These are phyloP conservation scores for Megastigmus dorsalis DNA, from an alignment of 2,888 invertebrate genomes.

Conservation along the genomic window DNA sequence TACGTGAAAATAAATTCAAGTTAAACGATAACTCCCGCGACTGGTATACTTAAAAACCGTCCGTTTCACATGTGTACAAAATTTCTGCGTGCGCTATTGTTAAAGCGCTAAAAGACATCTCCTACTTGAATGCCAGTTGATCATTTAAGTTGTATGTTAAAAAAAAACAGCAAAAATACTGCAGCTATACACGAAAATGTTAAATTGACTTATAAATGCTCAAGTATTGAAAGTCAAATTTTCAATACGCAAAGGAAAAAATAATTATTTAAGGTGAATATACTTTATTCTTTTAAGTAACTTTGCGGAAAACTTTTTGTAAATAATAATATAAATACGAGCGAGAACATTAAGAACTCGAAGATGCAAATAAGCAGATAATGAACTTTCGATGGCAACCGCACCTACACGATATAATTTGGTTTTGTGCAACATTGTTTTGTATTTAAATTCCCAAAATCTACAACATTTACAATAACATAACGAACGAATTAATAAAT, in stretches of 20 bases:
- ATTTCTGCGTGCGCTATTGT: conserved; percentile 33
- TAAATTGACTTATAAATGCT: conserved; percentile 1
- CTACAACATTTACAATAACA: conserved; percentile 21
- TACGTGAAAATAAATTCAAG: conserved; percentile 14
- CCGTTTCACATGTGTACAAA: conserved; percentile 49
- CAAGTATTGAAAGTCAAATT: conserved; percentile 35
- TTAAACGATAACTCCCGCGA: conserved; percentile 37
- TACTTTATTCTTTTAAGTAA: conserved; percentile 39
- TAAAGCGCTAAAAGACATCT: conserved; percentile 5
- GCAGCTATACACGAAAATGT: conserved; percentile 1
- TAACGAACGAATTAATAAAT: conserved; percentile 3
- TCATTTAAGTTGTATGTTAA: neutral
- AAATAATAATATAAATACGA: conserved; percentile 12
- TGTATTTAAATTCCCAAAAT: too few species aligned
- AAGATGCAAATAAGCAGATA: neutral
- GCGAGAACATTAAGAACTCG: neutral
- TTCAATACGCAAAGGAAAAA: conserved; percentile 14
- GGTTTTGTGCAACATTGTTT: conserved; percentile 15
- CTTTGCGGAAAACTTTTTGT: conserved; percentile 14
- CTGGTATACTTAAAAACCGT: conserved; percentile 47
- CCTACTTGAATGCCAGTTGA: conserved; percentile 7
- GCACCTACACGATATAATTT: neutral
- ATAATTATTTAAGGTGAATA: conserved; percentile 17
- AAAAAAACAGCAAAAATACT: conserved; percentile 5
- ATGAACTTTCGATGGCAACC: neutral